phyloP scores from a whole-genome alignment of 2,888 invertebrate genomes.

The Eristalis tenax region DNA sequence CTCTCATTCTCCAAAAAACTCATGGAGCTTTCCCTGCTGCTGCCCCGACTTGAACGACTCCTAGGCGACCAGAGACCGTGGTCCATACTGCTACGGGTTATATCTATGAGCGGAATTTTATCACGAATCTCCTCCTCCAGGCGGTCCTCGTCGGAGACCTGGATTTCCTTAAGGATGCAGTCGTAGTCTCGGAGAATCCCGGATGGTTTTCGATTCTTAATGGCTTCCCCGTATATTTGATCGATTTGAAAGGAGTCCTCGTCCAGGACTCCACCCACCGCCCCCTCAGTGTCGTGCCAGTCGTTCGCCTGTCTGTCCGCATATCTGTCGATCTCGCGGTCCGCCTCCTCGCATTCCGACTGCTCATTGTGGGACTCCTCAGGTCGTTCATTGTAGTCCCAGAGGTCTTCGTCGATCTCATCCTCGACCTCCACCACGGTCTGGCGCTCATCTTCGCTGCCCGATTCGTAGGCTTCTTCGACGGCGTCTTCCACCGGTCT shows the following conservation, averaged over 20 bases:
- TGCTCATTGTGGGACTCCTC: conserved; percentile 80
- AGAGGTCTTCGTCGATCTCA: conserved; percentile 79
- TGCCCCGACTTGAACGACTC: conserved; percentile 50
- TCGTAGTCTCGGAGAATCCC: conserved; percentile 79
- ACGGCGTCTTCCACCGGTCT: conserved; percentile 8
- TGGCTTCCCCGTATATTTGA: conserved; percentile 79
- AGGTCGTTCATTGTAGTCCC: conserved; percentile 78
- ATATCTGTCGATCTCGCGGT: conserved; percentile 78
- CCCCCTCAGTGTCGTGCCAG: conserved; percentile 78
- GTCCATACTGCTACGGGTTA: neutral
- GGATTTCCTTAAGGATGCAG: conserved; percentile 76
- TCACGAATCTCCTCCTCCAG: conserved; percentile 55
- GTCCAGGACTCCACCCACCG: conserved; percentile 76
- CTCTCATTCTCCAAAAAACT: conserved; percentile 76
- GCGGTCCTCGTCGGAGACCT: conserved; percentile 72
- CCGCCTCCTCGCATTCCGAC: conserved; percentile 80
- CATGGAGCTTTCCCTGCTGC: conserved; percentile 73
- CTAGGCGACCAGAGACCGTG: conserved; percentile 45
- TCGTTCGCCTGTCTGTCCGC: conserved; percentile 77
- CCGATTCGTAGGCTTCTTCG: conserved; percentile 74
- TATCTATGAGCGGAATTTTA: neutral
- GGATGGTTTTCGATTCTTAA: conserved; percentile 79
- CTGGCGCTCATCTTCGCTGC: conserved; percentile 79
- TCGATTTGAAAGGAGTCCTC: conserved; percentile 79
- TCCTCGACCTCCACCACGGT: conserved; percentile 80